These are phyloP conservation scores for Dicycla oo DNA, from an alignment of 2,888 invertebrate species.

Conservation along the genomic window DNA sequence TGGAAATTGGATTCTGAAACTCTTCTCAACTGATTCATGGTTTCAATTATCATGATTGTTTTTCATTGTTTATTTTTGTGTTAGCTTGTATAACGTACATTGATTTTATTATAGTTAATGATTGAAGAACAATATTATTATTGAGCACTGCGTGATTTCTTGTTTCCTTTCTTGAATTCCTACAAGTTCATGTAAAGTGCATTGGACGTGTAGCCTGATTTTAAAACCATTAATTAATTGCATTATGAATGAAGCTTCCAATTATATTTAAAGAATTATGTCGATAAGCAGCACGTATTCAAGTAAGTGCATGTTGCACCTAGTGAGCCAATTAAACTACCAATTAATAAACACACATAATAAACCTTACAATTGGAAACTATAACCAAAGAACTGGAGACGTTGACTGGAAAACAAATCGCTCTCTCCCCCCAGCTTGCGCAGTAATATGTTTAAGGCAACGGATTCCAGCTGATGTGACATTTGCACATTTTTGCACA, in stretches of 20 bases:
- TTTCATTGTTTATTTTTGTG: not conserved
- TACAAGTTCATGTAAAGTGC: not conserved
- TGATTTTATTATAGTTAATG: not conserved
- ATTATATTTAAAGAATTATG: not conserved
- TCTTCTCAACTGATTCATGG: slow-evolving; percentile 9
- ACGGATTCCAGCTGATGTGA: no score
- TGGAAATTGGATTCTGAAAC: slow-evolving; percentile 41
- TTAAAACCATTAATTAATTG: not conserved
- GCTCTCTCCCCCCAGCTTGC: not conserved
- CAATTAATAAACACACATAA: not conserved
- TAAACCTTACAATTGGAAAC: not conserved
- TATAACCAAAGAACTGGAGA: not conserved
- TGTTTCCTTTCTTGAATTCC: not conserved
- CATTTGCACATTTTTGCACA: no score
- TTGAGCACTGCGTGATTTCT: not conserved
- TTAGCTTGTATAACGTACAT: not conserved
- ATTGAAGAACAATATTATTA: not conserved
- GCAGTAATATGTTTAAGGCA: not conserved
- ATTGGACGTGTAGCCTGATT: slow-evolving; percentile 3
- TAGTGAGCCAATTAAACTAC: not conserved
- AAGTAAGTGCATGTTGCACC: slow-evolving; percentile 31
- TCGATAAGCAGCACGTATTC: slow-evolving; percentile 20
- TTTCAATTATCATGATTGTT: not conserved
- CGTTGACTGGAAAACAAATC: not conserved
- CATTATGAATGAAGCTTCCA: not conserved